A percentile compares a stretch with the other conserved stretches of the same genome.
These are phyloP conservation scores for Holothuria glaberrima DNA, from an alignment of 35 echinoderm and acorn worm species.

Conservation along the genomic window DNA sequence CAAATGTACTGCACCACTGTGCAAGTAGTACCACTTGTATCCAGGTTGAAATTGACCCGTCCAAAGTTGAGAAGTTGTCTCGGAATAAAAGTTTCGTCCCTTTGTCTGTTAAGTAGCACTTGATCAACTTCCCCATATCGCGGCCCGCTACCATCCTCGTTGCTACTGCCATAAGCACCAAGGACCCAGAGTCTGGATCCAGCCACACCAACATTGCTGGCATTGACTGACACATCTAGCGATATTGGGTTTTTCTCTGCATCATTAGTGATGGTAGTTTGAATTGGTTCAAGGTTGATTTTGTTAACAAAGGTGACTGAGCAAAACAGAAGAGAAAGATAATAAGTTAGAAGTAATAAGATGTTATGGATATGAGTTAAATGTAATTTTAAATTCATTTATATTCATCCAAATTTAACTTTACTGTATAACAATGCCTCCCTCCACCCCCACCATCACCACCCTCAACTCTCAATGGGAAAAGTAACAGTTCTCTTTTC, in stretches of 20 bases:
- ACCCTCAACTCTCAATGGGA: too few species aligned
- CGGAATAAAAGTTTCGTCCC: slow-evolving; percentile 35
- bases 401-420: too few species aligned
- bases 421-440: too few species aligned
- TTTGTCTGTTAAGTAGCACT: slow-evolving; percentile 38
- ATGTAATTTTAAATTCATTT: too few species aligned
- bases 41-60: slow-evolving; percentile 63
- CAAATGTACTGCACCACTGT: slow-evolving; percentile 75
- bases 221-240: slow-evolving; percentile 45
- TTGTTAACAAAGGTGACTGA: slow-evolving; percentile 18
- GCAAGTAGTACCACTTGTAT: slow-evolving; percentile 56
- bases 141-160: slow-evolving; percentile 37
- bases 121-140: slow-evolving; percentile 51
- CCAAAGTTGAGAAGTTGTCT: slow-evolving; percentile 69
- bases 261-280: slow-evolving; percentile 45
- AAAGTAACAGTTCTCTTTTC: too few species aligned
- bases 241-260: slow-evolving; percentile 30
- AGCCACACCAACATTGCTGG: slow-evolving; percentile 49
- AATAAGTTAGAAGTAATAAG: too few species aligned
- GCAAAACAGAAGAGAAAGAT: too few species aligned
- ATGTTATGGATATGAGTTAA: too few species aligned
- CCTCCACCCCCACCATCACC: too few species aligned
- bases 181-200: slow-evolving; percentile 75
- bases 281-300: slow-evolving; percentile 19
- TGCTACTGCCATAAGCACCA: slow-evolving; percentile 50